These are phyloP conservation scores for Sycophaga agraensis DNA, from an alignment of 1,140 invertebrate genomes.

Conservation along the genomic window DNA sequence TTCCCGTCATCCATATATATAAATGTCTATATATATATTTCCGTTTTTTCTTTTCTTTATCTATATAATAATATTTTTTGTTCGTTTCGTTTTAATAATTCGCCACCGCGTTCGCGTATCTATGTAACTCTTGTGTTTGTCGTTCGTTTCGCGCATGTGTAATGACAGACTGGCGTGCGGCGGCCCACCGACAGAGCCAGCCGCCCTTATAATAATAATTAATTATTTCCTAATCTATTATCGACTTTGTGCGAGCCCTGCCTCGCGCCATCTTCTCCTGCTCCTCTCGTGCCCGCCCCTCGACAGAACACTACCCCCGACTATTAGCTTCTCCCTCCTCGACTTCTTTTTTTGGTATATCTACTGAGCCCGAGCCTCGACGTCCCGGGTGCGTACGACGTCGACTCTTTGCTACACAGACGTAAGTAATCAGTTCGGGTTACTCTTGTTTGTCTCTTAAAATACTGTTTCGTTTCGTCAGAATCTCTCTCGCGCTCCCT, in stretches of 20 bases:
- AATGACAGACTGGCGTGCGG: background rate
- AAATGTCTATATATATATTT: background rate
- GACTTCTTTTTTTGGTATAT: too few species aligned
- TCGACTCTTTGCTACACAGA: constrained; percentile 2
- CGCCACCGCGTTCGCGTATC: background rate
- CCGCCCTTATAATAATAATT: constrained; percentile 1
- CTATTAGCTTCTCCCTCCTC: too few species aligned
- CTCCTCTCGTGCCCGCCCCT: background rate
- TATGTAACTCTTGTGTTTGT: background rate
- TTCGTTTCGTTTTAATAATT: background rate
- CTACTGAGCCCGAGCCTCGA: too few species aligned
- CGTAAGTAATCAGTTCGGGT: constrained; percentile 14
- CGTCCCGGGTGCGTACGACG: background rate
- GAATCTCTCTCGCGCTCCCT: background rate
- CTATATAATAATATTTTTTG: constrained; percentile 8
- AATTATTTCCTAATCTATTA: constrained; percentile 19
- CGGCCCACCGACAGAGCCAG: too few species aligned
- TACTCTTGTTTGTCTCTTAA: constrained; percentile 12
- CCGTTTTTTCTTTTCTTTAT: background rate
- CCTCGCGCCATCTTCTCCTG: constrained; percentile 10
- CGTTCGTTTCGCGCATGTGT: background rate
- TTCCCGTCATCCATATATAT: background rate
- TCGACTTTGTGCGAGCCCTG: constrained; percentile 27
- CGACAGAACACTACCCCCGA: too few species aligned
- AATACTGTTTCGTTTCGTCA: constrained; percentile 14